Percentiles rank a stretch among this genome's conserved stretches.
These are phyloP conservation scores for Vireo altiloquus DNA, from an alignment of 2,113 vertebrate species.

Conservation along the genomic window DNA sequence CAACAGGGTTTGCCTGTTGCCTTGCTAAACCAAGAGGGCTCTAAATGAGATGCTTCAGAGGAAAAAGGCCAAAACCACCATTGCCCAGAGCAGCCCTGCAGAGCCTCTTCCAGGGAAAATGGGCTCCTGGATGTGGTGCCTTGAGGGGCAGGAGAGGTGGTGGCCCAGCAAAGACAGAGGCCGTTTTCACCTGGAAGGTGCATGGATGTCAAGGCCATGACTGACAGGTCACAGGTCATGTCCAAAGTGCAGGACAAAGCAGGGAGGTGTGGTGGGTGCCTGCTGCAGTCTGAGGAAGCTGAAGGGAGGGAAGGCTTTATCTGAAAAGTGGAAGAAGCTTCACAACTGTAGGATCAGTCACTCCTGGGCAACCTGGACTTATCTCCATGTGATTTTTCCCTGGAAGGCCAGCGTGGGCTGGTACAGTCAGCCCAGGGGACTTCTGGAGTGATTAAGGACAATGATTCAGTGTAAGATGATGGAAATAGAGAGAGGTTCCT, in stretches of 20 bases:
- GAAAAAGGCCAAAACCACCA: neutral
- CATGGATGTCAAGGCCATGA: neutral
- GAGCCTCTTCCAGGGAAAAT: neutral
- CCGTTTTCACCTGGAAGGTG: neutral
- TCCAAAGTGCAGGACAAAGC: neutral
- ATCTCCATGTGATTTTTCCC: neutral
- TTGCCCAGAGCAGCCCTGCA: neutral
- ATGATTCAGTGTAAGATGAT: too few relatives aligned
- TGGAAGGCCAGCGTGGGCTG: rapidly evolving
- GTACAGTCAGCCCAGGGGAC: neutral
- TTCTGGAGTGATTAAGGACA: neutral
- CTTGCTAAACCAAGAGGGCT: neutral
- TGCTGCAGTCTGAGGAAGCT: neutral
- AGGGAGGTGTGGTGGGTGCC: too few relatives aligned
- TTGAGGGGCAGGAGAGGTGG: neutral
- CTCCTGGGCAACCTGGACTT: neutral
- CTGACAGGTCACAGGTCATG: too few relatives aligned
- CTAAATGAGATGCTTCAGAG: neutral
- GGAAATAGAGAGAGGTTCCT: neutral
- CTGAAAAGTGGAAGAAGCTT: neutral
- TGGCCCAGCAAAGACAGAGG: neutral
- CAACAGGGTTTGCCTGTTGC: neutral
- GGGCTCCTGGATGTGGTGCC: neutral
- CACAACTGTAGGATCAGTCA: neutral
- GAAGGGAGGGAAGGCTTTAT: neutral